These are phyloP conservation scores for Pongo pygmaeus DNA, from an alignment of 2,113 vertebrate species.

Conservation along the genomic window DNA sequence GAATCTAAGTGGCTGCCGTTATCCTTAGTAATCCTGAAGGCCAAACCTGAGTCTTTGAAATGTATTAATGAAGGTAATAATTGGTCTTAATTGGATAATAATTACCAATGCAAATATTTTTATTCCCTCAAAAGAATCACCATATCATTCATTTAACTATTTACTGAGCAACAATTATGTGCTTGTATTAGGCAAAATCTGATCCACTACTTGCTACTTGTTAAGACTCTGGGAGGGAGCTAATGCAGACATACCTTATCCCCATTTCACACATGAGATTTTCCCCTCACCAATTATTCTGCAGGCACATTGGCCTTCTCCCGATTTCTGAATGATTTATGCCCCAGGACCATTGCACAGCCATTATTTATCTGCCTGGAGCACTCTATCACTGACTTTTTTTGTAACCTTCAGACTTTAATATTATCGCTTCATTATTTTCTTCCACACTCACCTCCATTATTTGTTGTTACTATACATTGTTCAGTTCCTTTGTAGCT, in stretches of 20 bases:
- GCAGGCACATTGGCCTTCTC: neutral
- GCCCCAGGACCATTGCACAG: neutral
- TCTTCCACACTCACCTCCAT: neutral
- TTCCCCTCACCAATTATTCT: neutral
- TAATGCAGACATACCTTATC: neutral
- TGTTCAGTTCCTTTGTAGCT: neutral
- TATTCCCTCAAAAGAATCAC: neutral
- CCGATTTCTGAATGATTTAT: neutral
- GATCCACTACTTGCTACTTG: neutral
- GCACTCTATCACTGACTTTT: neutral
- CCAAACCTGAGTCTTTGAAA: neutral
- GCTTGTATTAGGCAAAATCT: neutral
- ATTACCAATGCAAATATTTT: neutral
- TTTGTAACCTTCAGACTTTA: neutral
- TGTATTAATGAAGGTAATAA: neutral
- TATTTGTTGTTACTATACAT: neutral
- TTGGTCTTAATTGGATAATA: neutral
- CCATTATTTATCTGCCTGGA: neutral
- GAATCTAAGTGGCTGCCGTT: neutral
- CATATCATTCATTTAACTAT: neutral
- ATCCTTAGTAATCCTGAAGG: neutral
- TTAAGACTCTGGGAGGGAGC: neutral
- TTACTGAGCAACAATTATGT: neutral
- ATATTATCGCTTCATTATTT: neutral
- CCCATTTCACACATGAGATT: neutral